Percentiles rank a stretch among this genome's conserved stretches.
Evolutionary conservation across 2,888 invertebrate species (phyloP).

Genomic region (Eristalinus aeneus): DNA sequence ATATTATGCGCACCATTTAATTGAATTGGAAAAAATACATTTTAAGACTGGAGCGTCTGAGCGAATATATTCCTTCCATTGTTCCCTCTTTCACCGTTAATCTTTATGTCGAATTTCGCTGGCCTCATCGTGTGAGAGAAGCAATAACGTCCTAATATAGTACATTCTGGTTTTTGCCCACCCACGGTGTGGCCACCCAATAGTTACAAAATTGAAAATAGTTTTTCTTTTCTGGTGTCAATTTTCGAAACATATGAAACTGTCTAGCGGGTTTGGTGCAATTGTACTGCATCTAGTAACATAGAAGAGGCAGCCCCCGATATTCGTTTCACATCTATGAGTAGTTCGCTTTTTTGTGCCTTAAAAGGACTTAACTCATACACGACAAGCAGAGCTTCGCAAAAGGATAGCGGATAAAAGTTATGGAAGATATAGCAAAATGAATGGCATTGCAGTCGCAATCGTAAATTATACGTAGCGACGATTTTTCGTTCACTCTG

Average conservation of each 20-base stretch:
- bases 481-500: slow-evolving; percentile 60
- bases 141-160: slow-evolving; percentile 62
- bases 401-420: slow-evolving; percentile 18
- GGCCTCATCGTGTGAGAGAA: slow-evolving; percentile 14
- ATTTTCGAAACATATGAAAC: slow-evolving; percentile 56
- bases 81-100: slow-evolving; percentile 57
- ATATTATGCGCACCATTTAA: slow-evolving; percentile 67
- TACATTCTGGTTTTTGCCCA: slow-evolving; percentile 15
- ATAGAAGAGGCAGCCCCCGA: slow-evolving; percentile 23
- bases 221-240: slow-evolving; percentile 46
- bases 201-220: slow-evolving; percentile 66
- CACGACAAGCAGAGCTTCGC: slow-evolving; percentile 23
- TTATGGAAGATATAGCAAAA: slow-evolving; percentile 68
- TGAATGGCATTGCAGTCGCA: slow-evolving; percentile 62
- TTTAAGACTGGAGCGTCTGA: slow-evolving; percentile 19
- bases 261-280: slow-evolving; percentile 25
- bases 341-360: slow-evolving; percentile 1
- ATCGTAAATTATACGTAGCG: slow-evolving; percentile 63
- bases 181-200: slow-evolving; percentile 15
- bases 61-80: slow-evolving; percentile 56
- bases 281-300: not conserved
- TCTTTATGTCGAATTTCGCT: slow-evolving; percentile 54
- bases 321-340: slow-evolving; percentile 50
- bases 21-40: slow-evolving; percentile 66
- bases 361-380: slow-evolving; percentile 53